Evolutionary conservation across 2,797 vertebrate species (phyloP).

Genomic region (Ataeniobius toweri): DNA sequence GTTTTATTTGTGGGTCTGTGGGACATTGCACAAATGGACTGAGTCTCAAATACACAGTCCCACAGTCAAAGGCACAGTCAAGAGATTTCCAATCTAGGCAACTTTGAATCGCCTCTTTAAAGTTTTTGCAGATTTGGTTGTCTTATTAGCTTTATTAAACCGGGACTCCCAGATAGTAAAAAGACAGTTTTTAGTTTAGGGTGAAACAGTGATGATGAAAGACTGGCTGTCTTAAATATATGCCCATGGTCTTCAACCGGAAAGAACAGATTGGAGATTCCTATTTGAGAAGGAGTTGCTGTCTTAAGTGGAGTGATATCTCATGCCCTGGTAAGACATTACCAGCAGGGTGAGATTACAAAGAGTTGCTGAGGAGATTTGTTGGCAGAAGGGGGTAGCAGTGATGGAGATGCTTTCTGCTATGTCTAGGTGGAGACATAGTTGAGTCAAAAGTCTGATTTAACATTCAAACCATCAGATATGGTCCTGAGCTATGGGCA

Average conservation of each 20-base stretch:
- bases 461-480: not conserved
- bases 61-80: not conserved
- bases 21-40: not conserved
- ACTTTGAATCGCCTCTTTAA: not conserved
- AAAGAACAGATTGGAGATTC: not conserved
- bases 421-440: not conserved
- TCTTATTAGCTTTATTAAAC: not conserved
- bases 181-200: not conserved
- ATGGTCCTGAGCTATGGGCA: not conserved
- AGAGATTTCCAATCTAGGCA: not conserved
- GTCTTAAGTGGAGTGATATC: not conserved
- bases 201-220: not conserved
- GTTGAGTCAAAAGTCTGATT: not conserved
- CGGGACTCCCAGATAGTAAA: not conserved
- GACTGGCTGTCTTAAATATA: not conserved
- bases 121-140: not conserved
- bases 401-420: not conserved
- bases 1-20: slow-evolving; percentile 4
- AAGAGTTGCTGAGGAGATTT: not conserved
- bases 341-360: not conserved
- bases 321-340: not conserved
- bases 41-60: not conserved
- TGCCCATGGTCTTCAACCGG: too few relatives aligned
- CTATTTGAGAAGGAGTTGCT: not conserved
- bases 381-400: not conserved